Conservation (phyloP, 2,113 vertebrate genomes). For the Chlamydotis undulata region DNA sequence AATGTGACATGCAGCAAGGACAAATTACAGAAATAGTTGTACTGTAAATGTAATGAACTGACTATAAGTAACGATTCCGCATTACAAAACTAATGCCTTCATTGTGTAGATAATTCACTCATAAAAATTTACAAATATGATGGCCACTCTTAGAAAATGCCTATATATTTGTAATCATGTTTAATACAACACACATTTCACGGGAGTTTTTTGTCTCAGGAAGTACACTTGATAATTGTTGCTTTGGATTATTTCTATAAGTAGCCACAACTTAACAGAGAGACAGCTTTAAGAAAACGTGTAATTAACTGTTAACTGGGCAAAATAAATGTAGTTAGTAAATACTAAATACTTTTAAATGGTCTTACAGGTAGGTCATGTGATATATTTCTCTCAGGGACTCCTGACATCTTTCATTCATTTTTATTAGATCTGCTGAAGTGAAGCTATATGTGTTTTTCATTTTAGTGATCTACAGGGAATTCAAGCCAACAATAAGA, state of each 20-base stretch:
- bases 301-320: neutral
- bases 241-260: neutral
- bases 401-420: constrained; percentile 96
- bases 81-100: neutral
- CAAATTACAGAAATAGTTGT: neutral
- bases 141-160: neutral
- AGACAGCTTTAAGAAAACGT: neutral
- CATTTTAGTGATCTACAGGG: constrained; percentile 83
- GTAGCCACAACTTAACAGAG: neutral
- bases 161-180: neutral
- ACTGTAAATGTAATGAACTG: neutral
- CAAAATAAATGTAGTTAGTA: constrained; percentile 36
- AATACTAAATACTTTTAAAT: constrained; percentile 40
- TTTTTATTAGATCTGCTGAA: constrained; percentile 91
- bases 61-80: neutral
- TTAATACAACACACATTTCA: neutral
- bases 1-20: neutral
- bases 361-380: constrained; percentile 93
- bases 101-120: neutral
- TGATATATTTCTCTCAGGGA: constrained; percentile 96
- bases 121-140: neutral
- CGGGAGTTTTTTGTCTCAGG: neutral
- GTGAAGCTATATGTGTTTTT: constrained; percentile 93
- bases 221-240: neutral
- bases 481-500: constrained; percentile 49